phyloP scores from a whole-genome alignment of 2,888 invertebrate genomes.

The Diplolepis rosae region DNA sequence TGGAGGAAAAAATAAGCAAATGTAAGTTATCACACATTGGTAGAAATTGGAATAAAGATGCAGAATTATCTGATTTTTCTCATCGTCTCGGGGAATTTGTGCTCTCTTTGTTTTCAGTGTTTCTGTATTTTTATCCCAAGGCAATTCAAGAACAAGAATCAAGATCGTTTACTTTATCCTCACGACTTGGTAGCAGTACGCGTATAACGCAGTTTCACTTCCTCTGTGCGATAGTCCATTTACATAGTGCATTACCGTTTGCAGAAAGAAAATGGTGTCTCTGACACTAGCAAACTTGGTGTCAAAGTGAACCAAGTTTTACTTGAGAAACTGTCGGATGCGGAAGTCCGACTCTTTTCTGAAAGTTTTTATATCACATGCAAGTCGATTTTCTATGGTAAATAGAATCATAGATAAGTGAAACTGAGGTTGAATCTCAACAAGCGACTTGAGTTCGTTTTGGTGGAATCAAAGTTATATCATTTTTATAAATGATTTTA shows the following conservation, averaged over 20 bases:
- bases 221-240: constrained; percentile 49
- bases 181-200: constrained; percentile 25
- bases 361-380: neutral
- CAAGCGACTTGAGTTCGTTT: no score
- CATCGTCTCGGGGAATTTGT: neutral
- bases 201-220: constrained; percentile 48
- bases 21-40: neutral
- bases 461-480: neutral
- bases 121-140: neutral
- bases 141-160: constrained; percentile 28
- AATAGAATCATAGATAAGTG: constrained; percentile 13
- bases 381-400: neutral
- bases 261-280: constrained; percentile 43
- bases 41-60: neutral
- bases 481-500: neutral
- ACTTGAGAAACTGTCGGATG: neutral
- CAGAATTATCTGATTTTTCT: neutral
- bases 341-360: neutral
- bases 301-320: neutral
- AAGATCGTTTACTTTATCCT: constrained; percentile 41
- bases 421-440: neutral
- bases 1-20: neutral
- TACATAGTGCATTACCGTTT: constrained; percentile 57
- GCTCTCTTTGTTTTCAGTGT: neutral
- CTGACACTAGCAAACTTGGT: neutral